phyloP scores from a whole-genome alignment of 1,140 invertebrate genomes.

The Drosophila hydei region DNA sequence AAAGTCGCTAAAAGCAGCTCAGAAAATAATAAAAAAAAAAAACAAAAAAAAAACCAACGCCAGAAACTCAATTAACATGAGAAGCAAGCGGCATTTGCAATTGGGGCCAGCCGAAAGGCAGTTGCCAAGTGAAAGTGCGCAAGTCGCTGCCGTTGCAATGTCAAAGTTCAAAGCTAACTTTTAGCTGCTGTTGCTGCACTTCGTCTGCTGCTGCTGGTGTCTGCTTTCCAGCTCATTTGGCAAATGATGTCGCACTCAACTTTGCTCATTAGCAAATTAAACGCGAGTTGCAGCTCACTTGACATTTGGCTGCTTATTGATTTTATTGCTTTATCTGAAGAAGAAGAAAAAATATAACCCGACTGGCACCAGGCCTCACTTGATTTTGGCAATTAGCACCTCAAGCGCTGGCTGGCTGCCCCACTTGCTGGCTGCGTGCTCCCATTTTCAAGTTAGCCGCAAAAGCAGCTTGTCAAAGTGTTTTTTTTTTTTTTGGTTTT shows the following conservation, averaged over 20 bases:
- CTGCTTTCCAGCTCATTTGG: slow-evolving; percentile 54
- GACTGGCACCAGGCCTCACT: too few relatives aligned
- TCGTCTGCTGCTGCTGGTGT: slow-evolving; percentile 16
- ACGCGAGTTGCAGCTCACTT: slow-evolving; percentile 26
- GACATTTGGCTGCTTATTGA: slow-evolving; percentile 47
- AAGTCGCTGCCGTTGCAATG: slow-evolving; percentile 27
- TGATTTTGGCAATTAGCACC: slow-evolving; percentile 64
- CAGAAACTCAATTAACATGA: slow-evolving; percentile 71
- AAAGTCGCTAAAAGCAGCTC: neutral
- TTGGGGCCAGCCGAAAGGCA: slow-evolving; percentile 49
- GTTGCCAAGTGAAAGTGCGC: slow-evolving; percentile 69
- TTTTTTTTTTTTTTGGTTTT: slow-evolving; percentile 35
- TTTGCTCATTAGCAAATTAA: slow-evolving; percentile 48
- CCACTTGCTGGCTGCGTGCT: slow-evolving; percentile 26
- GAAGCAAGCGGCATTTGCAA: slow-evolving; percentile 21
- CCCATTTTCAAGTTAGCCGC: slow-evolving; percentile 37
- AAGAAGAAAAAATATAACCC: too few relatives aligned
- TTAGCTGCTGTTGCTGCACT: slow-evolving; percentile 34
- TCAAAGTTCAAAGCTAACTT: slow-evolving; percentile 40
- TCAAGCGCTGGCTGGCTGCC: slow-evolving; percentile 15
- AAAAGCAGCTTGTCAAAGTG: slow-evolving; percentile 71
- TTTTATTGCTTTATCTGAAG: slow-evolving; percentile 15
- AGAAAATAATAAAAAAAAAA: slow-evolving; percentile 1
- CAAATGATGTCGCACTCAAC: slow-evolving; percentile 43
- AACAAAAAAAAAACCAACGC: neutral